Percentiles rank a stretch among this genome's conserved stretches.
Evolutionary conservation across 1,140 invertebrate species (phyloP).

Genomic region (Akabosia matsudoensis): DNA sequence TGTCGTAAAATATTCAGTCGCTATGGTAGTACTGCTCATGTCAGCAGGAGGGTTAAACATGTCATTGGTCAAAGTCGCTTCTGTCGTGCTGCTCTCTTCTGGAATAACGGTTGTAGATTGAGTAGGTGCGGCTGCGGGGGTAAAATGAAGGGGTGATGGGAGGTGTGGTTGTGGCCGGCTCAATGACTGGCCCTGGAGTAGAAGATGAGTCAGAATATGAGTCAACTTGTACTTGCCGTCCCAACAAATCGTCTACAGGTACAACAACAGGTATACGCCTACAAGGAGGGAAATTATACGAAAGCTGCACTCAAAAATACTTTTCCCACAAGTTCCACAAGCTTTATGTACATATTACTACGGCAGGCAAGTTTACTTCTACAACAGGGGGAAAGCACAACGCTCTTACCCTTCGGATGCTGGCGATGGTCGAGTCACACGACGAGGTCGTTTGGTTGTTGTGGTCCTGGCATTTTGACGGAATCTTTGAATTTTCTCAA

Average conservation of each 20-base stretch:
- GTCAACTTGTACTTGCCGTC: background rate
- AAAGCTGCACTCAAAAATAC: background rate
- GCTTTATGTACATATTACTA: background rate
- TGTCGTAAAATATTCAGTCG: background rate
- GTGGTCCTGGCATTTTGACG: background rate
- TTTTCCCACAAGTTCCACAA: background rate
- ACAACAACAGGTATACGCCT: background rate
- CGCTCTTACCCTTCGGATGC: background rate
- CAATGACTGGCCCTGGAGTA: background rate
- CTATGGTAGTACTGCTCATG: background rate
- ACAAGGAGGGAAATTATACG: background rate
- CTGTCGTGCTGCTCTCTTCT: background rate
- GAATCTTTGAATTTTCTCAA: background rate
- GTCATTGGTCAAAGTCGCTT: background rate
- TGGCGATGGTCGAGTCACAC: background rate
- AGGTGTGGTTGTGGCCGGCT: background rate
- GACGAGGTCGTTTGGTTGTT: background rate
- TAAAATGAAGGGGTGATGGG: background rate
- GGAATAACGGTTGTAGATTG: background rate
- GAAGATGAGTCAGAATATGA: slow-evolving; percentile 14
- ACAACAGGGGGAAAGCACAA: too few species aligned
- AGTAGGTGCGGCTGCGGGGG: background rate
- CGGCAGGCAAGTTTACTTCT: background rate
- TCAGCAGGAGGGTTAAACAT: background rate
- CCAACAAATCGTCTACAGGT: background rate